Conservation (phyloP, 2,888 invertebrate genomes). For the Synergus umbraculus region DNA sequence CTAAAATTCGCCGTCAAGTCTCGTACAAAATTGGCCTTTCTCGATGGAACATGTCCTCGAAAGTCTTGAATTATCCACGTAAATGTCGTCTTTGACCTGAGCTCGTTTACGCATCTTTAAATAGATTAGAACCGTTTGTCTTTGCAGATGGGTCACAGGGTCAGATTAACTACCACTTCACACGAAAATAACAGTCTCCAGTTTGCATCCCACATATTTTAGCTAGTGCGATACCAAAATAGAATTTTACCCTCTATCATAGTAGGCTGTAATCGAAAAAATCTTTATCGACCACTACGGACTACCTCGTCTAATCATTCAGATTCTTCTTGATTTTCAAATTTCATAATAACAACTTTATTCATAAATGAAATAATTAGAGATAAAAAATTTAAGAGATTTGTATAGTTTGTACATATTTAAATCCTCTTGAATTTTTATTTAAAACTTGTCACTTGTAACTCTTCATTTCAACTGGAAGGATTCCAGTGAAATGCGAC, state of each 20-base stretch:
- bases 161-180: slow-evolving; percentile 63
- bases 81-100: slow-evolving; percentile 28
- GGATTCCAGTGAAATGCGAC: background rate
- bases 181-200: slow-evolving; percentile 58
- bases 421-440: background rate
- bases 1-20: slow-evolving; percentile 8
- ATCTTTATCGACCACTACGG: too few relatives aligned
- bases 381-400: too few relatives aligned
- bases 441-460: background rate
- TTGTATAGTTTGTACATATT: background rate
- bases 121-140: slow-evolving; percentile 66
- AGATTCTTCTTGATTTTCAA: too few relatives aligned
- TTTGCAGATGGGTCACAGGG: slow-evolving; percentile 68
- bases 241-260: background rate
- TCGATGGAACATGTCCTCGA: background rate
- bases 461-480: background rate
- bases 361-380: too few relatives aligned
- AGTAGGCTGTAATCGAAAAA: too few relatives aligned
- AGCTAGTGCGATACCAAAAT: slow-evolving; percentile 2
- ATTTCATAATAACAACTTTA: too few relatives aligned
- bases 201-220: slow-evolving; percentile 5
- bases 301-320: too few relatives aligned
- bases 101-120: slow-evolving; percentile 58
- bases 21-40: background rate
- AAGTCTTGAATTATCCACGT: slow-evolving; percentile 18